Evolutionary conservation across 2,113 vertebrate genomes (phyloP), one percentile per base, ranked within the genome.

Genomic region (Apteryx owenii): DNA sequence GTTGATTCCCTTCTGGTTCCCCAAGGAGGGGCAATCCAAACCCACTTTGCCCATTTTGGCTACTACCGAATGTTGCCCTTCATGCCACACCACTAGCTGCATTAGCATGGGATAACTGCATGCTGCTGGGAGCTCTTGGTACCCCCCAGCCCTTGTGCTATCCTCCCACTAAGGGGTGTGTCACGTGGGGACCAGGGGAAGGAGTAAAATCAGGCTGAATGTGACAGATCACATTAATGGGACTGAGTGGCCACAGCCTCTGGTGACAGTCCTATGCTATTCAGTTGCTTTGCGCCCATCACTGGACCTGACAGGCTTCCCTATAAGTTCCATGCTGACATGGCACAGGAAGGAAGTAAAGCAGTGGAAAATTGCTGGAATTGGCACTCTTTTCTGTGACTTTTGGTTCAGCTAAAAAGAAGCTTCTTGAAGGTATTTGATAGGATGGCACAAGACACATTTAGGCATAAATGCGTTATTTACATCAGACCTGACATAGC

Each of bases 321-420:
- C 28, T 5, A 25, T 9, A 46, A 71, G 51, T 36, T 62, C 88
- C 36, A 25, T 93, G 28, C 76, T 50, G 44, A 25, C 51, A 51
- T 56, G 66, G 64, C 83, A 90, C 71, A 64, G 48, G 66, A 33
- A 42, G 40, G 72, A 44, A 76, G 53, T 56, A 36, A n/a, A 33
- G 38, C 36, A 28, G 50, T 14, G 50, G 50, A 40, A 73, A 51
- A 82, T 13, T 48, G 2, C 48, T 79, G 79, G 7, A 2, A 1
- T 15, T 85, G 58, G 12, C 48, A 46, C 5, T 23, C 73, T 80
- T 72, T 65, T 62, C 90, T 89, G 25, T 72, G 86, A 68, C 53
- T 44, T 40, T 44, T 78, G 44, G 58, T 86, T 90, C 83, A 70
- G 69, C 44, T 54, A 88, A 51, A 88, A 93, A 64, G 16, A 88